phyloP scores from a whole-genome alignment of 2,797 vertebrate species.

The Corythornis leucogaster region DNA sequence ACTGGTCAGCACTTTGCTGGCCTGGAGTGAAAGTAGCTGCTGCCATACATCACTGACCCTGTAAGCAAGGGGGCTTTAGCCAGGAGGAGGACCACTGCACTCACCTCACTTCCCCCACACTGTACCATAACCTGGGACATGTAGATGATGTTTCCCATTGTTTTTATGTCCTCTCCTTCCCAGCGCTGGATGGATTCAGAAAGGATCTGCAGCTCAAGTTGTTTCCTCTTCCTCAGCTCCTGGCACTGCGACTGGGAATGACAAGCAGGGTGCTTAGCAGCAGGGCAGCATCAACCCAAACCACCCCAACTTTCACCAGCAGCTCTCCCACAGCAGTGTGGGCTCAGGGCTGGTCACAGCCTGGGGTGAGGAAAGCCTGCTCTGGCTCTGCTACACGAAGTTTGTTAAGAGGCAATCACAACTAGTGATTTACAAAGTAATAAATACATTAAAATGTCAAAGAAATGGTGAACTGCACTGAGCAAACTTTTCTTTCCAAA shows the following conservation, averaged over 20 bases:
- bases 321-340: not conserved
- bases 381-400: not conserved
- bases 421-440: not conserved
- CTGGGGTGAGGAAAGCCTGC: not conserved
- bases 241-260: constrained; percentile 89
- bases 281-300: not conserved
- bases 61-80: not conserved
- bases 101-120: constrained; percentile 89
- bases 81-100: not conserved
- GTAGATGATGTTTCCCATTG: constrained; percentile 89
- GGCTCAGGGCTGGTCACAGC: not conserved
- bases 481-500: constrained; percentile 46
- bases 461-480: not conserved
- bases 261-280: not conserved
- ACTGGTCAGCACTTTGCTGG: not conserved
- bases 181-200: constrained; percentile 93
- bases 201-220: constrained; percentile 95
- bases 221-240: constrained; percentile 94
- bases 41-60: fast-evolving
- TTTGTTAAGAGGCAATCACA: not conserved
- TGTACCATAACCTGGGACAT: constrained; percentile 94
- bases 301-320: not conserved
- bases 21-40: not conserved
- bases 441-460: not conserved
- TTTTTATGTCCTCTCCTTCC: constrained; percentile 96